These are phyloP conservation scores for Heteromurus nitidus DNA, from an alignment of 2,888 invertebrate genomes.

Conservation along the genomic window DNA sequence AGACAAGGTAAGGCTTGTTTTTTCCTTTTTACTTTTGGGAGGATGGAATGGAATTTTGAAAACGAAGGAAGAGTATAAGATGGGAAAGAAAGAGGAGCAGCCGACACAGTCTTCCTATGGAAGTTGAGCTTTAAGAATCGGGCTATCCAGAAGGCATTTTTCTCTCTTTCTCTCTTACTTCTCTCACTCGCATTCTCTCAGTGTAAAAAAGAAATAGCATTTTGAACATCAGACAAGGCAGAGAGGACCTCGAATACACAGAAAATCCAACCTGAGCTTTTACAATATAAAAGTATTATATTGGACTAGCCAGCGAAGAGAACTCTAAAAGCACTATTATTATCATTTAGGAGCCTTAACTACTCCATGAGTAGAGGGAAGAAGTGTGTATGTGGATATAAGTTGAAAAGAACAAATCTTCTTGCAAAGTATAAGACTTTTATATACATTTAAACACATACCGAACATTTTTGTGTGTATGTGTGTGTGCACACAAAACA, in stretches of 20 bases:
- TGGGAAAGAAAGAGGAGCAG: background rate
- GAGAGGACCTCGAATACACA: background rate
- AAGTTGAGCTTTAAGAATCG: background rate
- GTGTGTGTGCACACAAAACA: background rate
- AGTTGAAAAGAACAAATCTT: too few relatives aligned
- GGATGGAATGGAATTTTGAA: background rate
- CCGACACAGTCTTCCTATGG: background rate
- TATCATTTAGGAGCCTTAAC: background rate
- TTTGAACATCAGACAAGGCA: background rate
- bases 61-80: slow-evolving; percentile 1
- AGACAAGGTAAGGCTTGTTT: background rate
- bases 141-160: background rate
- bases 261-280: background rate
- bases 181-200: background rate
- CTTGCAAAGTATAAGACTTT: too few relatives aligned
- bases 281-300: background rate
- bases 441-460: background rate
- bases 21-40: too few relatives aligned
- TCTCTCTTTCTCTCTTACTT: too few relatives aligned
- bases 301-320: background rate
- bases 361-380: background rate
- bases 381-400: background rate
- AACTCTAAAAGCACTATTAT: background rate
- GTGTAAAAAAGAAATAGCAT: background rate
- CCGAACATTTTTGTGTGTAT: too few relatives aligned